Evolutionary conservation across 2,797 vertebrate genomes (phyloP).

Genomic region (Thamnophis elegans): DNA sequence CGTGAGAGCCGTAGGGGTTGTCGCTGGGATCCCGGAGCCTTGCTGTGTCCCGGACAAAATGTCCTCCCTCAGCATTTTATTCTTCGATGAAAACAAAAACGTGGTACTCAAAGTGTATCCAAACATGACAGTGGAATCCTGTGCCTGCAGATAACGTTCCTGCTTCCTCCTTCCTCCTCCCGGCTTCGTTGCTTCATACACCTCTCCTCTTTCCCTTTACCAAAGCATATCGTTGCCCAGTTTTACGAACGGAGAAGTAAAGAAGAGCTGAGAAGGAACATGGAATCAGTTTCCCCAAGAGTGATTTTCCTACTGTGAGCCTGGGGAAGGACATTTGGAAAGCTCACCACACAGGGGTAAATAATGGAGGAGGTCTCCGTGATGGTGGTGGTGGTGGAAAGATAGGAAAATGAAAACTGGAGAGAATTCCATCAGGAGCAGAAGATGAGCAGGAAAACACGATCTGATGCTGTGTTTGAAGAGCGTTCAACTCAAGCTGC

Average conservation of each 20-base stretch:
- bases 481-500: constrained; percentile 15
- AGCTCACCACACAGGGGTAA: background rate
- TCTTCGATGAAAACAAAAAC: constrained; percentile 94
- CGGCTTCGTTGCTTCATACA: background rate
- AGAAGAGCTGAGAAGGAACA: constrained; percentile 28
- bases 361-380: background rate
- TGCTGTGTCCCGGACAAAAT: constrained; percentile 97
- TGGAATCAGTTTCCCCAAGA: background rate
- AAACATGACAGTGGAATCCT: constrained; percentile 97
- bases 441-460: constrained; percentile 31
- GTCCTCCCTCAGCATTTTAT: constrained; percentile 95
- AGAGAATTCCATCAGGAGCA: constrained; percentile 18
- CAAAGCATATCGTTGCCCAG: constrained; percentile 54
- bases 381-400: background rate
- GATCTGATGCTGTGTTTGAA: constrained; percentile 55
- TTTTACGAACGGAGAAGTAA: background rate
- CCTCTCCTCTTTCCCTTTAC: constrained; percentile 49
- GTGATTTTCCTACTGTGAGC: constrained; percentile 21
- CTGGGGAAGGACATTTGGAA: background rate
- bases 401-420: constrained; percentile 2
- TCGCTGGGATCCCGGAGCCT: constrained; percentile 91
- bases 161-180: no score
- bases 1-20: constrained; percentile 89
- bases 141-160: constrained; percentile 87
- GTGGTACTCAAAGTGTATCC: constrained; percentile 97